phyloP scores from a whole-genome alignment of 2,888 invertebrate species.

The Gymnoscelis rufifasciata region DNA sequence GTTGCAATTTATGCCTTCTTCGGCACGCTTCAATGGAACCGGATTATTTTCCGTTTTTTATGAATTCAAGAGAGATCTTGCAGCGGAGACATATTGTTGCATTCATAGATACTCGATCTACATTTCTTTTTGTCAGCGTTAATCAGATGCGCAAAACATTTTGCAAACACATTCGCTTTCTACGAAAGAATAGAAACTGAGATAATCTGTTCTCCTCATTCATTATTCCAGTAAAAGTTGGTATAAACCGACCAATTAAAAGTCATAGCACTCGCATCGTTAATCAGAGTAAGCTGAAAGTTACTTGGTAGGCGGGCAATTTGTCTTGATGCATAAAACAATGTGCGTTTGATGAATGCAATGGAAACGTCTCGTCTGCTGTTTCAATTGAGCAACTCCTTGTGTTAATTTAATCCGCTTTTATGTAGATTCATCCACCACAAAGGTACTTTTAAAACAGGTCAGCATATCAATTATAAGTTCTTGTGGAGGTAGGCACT shows the following conservation, averaged over 20 bases:
- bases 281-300: conserved; percentile 59
- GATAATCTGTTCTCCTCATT: conserved; percentile 51
- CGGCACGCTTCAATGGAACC: conserved; percentile 59
- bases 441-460: too few relatives aligned
- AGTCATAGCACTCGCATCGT: conserved; percentile 44
- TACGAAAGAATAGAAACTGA: conserved; percentile 54
- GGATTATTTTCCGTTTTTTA: conserved; percentile 61
- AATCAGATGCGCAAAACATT: conserved; percentile 12
- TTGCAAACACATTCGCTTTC: conserved; percentile 51
- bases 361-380: conserved; percentile 14
- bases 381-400: background rate
- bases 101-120: conserved; percentile 10
- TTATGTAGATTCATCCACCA: too few relatives aligned
- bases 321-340: conserved; percentile 22
- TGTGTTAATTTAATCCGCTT: background rate
- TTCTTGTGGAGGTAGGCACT: too few relatives aligned
- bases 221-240: conserved; percentile 65
- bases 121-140: conserved; percentile 18
- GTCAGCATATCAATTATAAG: too few relatives aligned
- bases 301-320: conserved; percentile 38
- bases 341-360: conserved; percentile 20
- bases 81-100: conserved; percentile 19
- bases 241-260: conserved; percentile 53
- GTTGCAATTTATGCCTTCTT: conserved; percentile 53
- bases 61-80: conserved; percentile 40